Percentiles rank a stretch among this genome's conserved stretches.
phyloP scores from a whole-genome alignment of 1,140 invertebrate species.

The Cydia pomonella region DNA sequence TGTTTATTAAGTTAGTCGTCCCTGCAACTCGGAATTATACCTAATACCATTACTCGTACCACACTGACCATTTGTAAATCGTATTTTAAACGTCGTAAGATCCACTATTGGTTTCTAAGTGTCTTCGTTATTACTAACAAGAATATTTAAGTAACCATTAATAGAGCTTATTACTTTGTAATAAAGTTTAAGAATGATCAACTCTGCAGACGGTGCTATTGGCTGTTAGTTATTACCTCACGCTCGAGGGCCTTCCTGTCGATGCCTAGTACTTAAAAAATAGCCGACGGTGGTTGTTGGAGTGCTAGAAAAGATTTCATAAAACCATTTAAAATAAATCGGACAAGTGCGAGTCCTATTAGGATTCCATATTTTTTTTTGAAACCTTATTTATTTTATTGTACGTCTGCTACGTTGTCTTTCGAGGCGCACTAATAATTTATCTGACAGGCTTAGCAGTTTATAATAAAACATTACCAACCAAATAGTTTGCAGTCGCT shows the following conservation, averaged over 20 bases:
- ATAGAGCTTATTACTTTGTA: not conserved
- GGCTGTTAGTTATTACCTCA: not conserved
- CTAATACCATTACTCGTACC: too few species aligned
- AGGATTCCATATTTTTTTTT: not conserved
- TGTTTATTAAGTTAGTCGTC: too few species aligned
- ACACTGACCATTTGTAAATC: too few species aligned
- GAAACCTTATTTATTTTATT: not conserved
- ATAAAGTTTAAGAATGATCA: not conserved
- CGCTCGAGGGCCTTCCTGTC: constrained; percentile 3
- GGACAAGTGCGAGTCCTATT: not conserved
- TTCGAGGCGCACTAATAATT: too few species aligned
- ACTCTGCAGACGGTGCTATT: not conserved
- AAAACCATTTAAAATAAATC: not conserved
- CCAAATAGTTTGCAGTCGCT: too few species aligned
- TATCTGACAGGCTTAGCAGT: too few species aligned
- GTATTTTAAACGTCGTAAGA: too few species aligned
- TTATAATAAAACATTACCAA: too few species aligned
- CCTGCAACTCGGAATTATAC: too few species aligned
- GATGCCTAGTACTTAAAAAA: not conserved
- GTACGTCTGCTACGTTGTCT: too few species aligned
- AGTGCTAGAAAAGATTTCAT: not conserved
- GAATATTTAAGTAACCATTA: not conserved
- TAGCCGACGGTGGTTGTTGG: not conserved
- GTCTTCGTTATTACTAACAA: too few species aligned
- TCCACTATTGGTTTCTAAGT: too few species aligned